Evolutionary conservation across 2,797 vertebrate genomes (phyloP).

Genomic region (Fundulus diaphanus): DNA sequence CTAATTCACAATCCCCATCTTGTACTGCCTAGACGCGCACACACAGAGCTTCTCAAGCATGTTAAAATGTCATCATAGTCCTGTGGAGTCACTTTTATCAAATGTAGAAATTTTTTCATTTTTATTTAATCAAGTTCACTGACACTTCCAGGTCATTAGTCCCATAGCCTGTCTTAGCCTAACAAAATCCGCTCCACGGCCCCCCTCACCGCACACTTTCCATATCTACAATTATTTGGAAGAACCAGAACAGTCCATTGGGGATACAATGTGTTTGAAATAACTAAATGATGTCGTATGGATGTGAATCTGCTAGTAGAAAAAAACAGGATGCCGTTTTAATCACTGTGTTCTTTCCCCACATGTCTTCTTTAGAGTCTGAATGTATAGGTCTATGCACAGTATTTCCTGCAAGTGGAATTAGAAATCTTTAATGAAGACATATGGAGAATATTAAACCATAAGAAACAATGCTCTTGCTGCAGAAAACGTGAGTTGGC

Average conservation of each 20-base stretch:
- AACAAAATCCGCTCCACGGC: slow-evolving; percentile 80
- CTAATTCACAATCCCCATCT: slow-evolving; percentile 15
- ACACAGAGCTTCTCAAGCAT: slow-evolving; percentile 81
- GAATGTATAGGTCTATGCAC: no score
- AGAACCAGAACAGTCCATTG: slow-evolving; percentile 14
- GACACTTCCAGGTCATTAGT: slow-evolving; percentile 96
- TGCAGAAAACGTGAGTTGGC: no score
- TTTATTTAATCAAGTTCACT: slow-evolving; percentile 95
- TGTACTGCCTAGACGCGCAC: neutral
- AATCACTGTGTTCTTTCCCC: neutral
- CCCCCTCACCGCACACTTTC: slow-evolving; percentile 31
- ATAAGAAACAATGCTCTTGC: no score
- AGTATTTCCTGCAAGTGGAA: no score
- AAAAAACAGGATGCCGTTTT: slow-evolving; percentile 8
- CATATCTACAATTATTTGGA: slow-evolving; percentile 28
- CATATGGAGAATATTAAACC: no score
- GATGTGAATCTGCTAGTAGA: slow-evolving; percentile 5
- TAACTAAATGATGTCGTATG: slow-evolving; percentile 62
- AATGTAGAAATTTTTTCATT: slow-evolving; percentile 96
- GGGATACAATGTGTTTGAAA: slow-evolving; percentile 74
- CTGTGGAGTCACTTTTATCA: slow-evolving; percentile 92
- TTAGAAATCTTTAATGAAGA: no score
- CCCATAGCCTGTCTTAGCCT: slow-evolving; percentile 86
- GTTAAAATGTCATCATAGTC: slow-evolving; percentile 83
- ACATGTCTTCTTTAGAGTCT: neutral